Evolutionary conservation across 2,113 vertebrate genomes (phyloP).

Genomic region (Saimiri boliviensis): DNA sequence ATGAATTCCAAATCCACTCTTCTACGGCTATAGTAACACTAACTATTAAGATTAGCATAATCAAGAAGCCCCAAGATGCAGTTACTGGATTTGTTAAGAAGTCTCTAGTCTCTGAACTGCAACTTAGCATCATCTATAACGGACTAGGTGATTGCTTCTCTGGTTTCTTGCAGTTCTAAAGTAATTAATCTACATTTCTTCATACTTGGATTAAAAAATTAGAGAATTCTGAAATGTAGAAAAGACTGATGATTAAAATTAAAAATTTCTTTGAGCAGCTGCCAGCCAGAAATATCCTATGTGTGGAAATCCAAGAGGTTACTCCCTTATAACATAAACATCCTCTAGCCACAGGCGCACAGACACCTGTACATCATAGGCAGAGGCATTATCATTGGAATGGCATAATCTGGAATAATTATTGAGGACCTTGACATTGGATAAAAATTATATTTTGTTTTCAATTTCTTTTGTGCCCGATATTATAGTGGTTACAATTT

Average conservation of each 20-base stretch:
- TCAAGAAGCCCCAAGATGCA: not conserved
- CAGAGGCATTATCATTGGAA: not conserved
- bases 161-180: not conserved
- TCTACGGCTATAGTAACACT: not conserved
- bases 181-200: not conserved
- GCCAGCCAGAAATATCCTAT: not conserved
- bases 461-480: not conserved
- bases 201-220: not conserved
- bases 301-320: not conserved
- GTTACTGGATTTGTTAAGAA: not conserved
- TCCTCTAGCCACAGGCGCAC: accelerated
- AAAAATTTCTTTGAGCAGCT: not conserved
- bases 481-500: not conserved
- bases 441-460: not conserved
- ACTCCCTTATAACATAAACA: accelerated
- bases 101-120: not conserved
- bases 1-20: not conserved
- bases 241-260: not conserved
- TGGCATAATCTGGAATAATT: not conserved
- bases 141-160: not conserved
- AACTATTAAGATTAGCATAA: not conserved
- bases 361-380: accelerated
- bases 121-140: not conserved
- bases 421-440: not conserved
- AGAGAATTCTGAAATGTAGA: not conserved